These are phyloP conservation scores for Mesodorylaimus sp. DNA, from an alignment of 2,888 invertebrate species.

Conservation along the genomic window DNA sequence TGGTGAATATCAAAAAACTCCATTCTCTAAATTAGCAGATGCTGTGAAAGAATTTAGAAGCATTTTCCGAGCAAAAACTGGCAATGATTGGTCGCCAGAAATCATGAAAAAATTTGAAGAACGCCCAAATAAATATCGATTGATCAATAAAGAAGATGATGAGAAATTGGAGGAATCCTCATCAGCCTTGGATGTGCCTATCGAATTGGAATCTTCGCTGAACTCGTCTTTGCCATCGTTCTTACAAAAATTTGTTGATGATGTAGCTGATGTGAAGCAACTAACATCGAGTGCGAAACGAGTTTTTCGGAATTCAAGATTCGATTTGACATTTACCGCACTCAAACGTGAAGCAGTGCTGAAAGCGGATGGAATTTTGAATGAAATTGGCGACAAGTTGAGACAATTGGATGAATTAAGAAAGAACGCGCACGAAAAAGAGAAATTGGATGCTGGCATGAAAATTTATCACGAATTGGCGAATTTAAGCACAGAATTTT, in stretches of 20 bases:
- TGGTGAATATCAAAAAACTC: slow-evolving; percentile 34
- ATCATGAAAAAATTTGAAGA: slow-evolving; percentile 17
- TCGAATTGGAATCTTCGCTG: slow-evolving; percentile 4
- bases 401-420: neutral
- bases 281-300: no score
- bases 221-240: slow-evolving; percentile 19
- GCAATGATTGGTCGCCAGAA: slow-evolving; percentile 34
- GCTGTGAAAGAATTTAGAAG: slow-evolving; percentile 38
- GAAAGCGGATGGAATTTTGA: neutral
- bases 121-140: slow-evolving; percentile 36
- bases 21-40: slow-evolving; percentile 32
- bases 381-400: neutral
- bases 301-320: no score
- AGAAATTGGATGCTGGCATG: slow-evolving; percentile 11
- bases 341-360: no score
- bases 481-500: slow-evolving; percentile 35
- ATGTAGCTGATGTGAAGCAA: slow-evolving; percentile 28
- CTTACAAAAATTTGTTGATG: slow-evolving; percentile 30
- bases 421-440: slow-evolving; percentile 13
- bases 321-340: no score
- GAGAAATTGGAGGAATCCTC: neutral
- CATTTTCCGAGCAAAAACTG: slow-evolving; percentile 38
- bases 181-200: neutral
- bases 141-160: slow-evolving; percentile 32
- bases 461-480: slow-evolving; percentile 4